Conservation (phyloP, 2,888 invertebrate species). For the Ernsta delagoae region DNA sequence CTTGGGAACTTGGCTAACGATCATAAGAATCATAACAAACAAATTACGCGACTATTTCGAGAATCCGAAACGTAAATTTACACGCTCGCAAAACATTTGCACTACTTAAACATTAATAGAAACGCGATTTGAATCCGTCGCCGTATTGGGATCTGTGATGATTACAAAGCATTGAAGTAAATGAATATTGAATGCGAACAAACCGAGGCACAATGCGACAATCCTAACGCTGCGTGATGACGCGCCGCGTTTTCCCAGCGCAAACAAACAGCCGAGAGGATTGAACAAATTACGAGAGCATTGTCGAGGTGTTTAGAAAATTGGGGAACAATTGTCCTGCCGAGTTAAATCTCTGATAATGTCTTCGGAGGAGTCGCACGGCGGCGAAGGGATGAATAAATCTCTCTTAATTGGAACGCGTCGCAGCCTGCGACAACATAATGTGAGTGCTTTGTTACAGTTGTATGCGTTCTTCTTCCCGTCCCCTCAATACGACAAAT, state of each 20-base stretch:
- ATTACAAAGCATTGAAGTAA: slow-evolving; percentile 69
- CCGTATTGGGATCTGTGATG: slow-evolving; percentile 61
- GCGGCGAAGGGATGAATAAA: slow-evolving; percentile 75
- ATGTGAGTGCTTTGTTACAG: slow-evolving; percentile 73
- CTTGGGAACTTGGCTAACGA: neutral
- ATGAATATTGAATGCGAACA: slow-evolving; percentile 71
- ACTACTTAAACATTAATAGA: slow-evolving; percentile 50
- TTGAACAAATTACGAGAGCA: slow-evolving; percentile 76
- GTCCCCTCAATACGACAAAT: slow-evolving; percentile 65
- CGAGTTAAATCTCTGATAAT: slow-evolving; percentile 79
- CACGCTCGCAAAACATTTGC: slow-evolving; percentile 19
- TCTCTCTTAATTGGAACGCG: slow-evolving; percentile 79
- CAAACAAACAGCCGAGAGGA: slow-evolving; percentile 73
- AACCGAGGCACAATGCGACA: slow-evolving; percentile 62
- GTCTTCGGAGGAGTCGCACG: slow-evolving; percentile 70
- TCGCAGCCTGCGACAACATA: slow-evolving; percentile 74
- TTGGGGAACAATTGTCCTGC: slow-evolving; percentile 78
- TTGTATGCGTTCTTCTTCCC: slow-evolving; percentile 64
- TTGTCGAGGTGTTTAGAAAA: slow-evolving; percentile 80
- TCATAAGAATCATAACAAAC: neutral
- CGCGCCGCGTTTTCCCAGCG: slow-evolving; percentile 66
- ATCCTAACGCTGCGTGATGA: slow-evolving; percentile 60
- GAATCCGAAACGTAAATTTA: slow-evolving; percentile 19
- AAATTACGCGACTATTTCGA: slow-evolving; percentile 1
- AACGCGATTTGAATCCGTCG: slow-evolving; percentile 61